Percentiles rank a stretch among this genome's conserved stretches.
These are phyloP conservation scores for Hirtodrosophila cameraria DNA, from an alignment of 2,888 invertebrate species.

Conservation along the genomic window DNA sequence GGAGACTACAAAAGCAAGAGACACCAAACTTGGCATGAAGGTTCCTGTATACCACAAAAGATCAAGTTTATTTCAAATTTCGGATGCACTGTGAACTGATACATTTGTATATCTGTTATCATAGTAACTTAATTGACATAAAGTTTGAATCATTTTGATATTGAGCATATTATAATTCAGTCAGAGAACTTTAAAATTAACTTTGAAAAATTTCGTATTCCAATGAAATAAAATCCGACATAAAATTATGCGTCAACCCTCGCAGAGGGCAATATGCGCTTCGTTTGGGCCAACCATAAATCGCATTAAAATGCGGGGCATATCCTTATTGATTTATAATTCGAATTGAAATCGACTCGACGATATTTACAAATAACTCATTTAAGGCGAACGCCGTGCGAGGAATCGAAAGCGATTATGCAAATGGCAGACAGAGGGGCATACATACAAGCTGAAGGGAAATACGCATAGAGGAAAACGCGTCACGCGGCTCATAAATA, in stretches of 20 bases:
- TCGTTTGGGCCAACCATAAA: constrained; percentile 44
- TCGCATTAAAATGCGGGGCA: constrained; percentile 73
- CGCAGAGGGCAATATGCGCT: constrained; percentile 1
- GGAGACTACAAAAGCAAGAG: too few species aligned
- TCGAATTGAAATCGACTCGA: constrained; percentile 75
- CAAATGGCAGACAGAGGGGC: constrained; percentile 57
- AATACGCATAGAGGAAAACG: constrained; percentile 36
- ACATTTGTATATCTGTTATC: too few species aligned
- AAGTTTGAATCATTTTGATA: too few species aligned
- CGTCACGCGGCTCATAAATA: constrained; percentile 78
- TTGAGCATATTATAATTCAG: not conserved
- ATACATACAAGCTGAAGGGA: not conserved
- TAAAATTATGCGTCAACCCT: constrained; percentile 62
- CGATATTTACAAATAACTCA: constrained; percentile 80
- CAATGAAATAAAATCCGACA: constrained; percentile 42
- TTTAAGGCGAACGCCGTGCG: constrained; percentile 77
- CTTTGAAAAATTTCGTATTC: constrained; percentile 43
- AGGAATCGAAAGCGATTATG: constrained; percentile 82
- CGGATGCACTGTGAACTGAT: too few species aligned
- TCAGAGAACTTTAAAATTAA: not conserved
- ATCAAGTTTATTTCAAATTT: too few species aligned
- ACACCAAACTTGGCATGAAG: too few species aligned
- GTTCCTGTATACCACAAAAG: not conserved
- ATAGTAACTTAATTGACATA: too few species aligned
- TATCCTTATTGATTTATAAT: constrained; percentile 81